These are phyloP conservation scores for Drosophila murphyi DNA, from an alignment of 1,140 invertebrate species.

Conservation along the genomic window DNA sequence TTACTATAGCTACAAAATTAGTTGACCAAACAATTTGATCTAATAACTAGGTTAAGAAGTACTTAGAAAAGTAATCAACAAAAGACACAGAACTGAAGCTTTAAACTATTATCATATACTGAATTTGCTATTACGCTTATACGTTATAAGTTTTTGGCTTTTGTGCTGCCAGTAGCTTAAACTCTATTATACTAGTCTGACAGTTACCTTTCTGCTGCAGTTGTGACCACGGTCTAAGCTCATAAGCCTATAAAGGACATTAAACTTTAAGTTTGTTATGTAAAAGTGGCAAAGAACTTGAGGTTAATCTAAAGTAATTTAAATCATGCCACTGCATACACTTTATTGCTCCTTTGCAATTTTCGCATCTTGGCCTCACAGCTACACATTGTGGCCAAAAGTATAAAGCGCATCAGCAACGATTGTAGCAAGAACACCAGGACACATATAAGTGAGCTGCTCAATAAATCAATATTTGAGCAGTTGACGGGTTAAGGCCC, in stretches of 20 bases:
- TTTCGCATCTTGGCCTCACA: not conserved
- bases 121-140: not conserved
- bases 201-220: conserved; percentile 19
- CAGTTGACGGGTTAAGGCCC: conserved; percentile 27
- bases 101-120: conserved; percentile 1
- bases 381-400: conserved; percentile 25
- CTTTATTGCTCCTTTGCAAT: not conserved
- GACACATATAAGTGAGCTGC: conserved; percentile 53
- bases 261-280: conserved; percentile 65
- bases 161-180: not conserved
- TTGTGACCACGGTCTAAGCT: conserved; percentile 28
- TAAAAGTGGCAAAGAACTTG: conserved; percentile 50
- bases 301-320: conserved; percentile 63
- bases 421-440: conserved; percentile 30
- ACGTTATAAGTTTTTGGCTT: conserved; percentile 16
- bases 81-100: not conserved
- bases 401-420: conserved; percentile 13
- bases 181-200: conserved; percentile 6
- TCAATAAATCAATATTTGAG: conserved; percentile 79
- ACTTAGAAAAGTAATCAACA: not conserved
- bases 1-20: no score
- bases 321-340: conserved; percentile 30
- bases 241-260: conserved; percentile 62
- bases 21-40: not conserved
- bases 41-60: not conserved